Evolutionary conservation across 92 coral and sea anemone genomes (phyloP), one percentile per base, ranked within the genome.

Genomic region (Heteractis magnifica): DNA sequence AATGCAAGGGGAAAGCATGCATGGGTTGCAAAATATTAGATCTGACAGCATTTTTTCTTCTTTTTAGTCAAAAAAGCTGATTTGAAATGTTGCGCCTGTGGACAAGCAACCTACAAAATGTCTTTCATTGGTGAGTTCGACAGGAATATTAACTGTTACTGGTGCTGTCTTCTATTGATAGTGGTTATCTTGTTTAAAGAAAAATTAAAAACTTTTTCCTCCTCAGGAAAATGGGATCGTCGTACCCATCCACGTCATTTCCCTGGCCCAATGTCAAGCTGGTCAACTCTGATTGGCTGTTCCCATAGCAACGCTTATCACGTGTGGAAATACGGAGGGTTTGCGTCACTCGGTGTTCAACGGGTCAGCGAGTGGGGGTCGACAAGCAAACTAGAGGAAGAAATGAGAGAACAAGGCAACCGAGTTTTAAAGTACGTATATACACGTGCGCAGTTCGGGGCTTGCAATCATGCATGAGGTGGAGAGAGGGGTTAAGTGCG

Each of bases 281-380:
- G 97, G 92, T 96, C 99, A 64, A 74, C 91, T 56, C 83, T 96
- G 87, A 90, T 96, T 59, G 98, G 99, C 81, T 91, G 98, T 77
- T 90, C 99, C 77, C 99, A 96, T 87, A 92, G 91, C 56, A 91
- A 86, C 76, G 84, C 79, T 6, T 93, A 96, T 51, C 58, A 88
- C 49, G 65, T 96, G 53, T 96, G 99, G 99, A 75, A 85, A 71
- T 92, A 84, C 81, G 99, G 99, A 2, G 88, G 89, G 0, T 72
- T 88, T 73, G 99, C 99, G n/a, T 90, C 98, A 52, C 78, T 90
- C n/a, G 99, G 93, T 0, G 92, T 94, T 34, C 84, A 86, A 77
- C 86, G 60, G 62, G 89, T 96, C 86, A 92, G 96, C 48, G 99
- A 96, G 78, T 92, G 95, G 98, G 99, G 99, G 8, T 92, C 94